These are phyloP conservation scores for Cantharis nigra DNA, from an alignment of 2,888 invertebrate genomes.

Conservation along the genomic window DNA sequence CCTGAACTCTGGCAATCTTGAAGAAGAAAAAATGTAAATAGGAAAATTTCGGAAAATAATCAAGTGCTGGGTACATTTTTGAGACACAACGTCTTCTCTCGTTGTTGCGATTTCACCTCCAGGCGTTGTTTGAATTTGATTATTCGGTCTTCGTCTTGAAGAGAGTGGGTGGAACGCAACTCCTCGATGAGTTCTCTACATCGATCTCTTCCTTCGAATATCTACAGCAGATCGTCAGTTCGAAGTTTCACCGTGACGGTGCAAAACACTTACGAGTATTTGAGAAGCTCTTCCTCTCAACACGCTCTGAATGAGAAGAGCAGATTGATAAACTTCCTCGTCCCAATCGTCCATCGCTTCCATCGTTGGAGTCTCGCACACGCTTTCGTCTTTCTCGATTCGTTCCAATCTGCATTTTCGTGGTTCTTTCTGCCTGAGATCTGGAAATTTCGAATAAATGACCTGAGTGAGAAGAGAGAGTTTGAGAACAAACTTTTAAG, in stretches of 20 bases:
- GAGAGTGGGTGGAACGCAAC: conserved; percentile 69
- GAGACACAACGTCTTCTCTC: conserved; percentile 40
- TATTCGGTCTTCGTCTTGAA: conserved; percentile 62
- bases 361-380: conserved; percentile 45
- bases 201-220: conserved; percentile 72
- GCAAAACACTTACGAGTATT: conserved; percentile 60
- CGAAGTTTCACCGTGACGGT: neutral
- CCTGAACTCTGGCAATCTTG: conserved; percentile 62
- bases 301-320: conserved; percentile 67
- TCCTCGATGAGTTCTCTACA: conserved; percentile 74
- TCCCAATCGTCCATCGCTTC: conserved; percentile 46
- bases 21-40: conserved; percentile 14
- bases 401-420: conserved; percentile 38
- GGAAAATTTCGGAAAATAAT: neutral
- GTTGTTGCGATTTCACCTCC: conserved; percentile 48
- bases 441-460: conserved; percentile 13
- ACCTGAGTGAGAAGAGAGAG: too few relatives aligned
- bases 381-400: conserved; percentile 35
- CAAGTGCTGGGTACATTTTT: conserved; percentile 12
- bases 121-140: conserved; percentile 42
- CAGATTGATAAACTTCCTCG: conserved; percentile 60
- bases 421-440: conserved; percentile 28
- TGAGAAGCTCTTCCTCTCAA: conserved; percentile 75
- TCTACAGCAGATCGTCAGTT: conserved; percentile 54
- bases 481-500: conserved; percentile 56